Percentiles rank a stretch among this genome's conserved stretches.
Conservation (phyloP, 30 jellyfish, hydroid and myxozoan genomes). For the Hydractinia echinata region DNA sequence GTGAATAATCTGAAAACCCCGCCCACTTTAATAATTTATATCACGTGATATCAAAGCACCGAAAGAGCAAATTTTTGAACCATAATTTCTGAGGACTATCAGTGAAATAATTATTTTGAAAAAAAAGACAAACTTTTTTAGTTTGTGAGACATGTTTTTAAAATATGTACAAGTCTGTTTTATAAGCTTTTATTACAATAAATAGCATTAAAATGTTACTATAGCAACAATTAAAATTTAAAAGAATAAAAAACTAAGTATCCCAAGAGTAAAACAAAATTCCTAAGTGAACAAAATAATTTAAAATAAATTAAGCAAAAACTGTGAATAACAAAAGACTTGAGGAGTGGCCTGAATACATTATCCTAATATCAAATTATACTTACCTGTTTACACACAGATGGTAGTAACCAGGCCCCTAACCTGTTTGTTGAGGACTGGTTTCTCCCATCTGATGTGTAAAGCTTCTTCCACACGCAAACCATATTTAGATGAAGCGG, state of each 20-base stretch:
- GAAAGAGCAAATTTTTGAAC: too few species aligned
- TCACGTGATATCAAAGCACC: too few species aligned
- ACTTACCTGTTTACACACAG: constrained; percentile 16
- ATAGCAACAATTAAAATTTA: not conserved
- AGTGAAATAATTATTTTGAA: too few species aligned
- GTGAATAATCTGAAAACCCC: too few species aligned
- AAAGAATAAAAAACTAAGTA: too few species aligned
- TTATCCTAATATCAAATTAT: not conserved
- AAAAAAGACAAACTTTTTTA: too few species aligned
- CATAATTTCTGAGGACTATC: too few species aligned
- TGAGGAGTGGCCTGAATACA: not conserved
- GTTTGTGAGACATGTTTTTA: not conserved
- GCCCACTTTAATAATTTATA: too few species aligned
- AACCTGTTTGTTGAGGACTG: constrained; percentile 15
- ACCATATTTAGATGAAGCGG: constrained; percentile 6
- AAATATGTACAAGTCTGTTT: not conserved
- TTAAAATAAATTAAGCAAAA: not conserved
- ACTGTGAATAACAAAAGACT: not conserved
- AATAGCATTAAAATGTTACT: not conserved
- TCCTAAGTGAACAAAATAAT: not conserved
- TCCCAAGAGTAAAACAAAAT: not conserved
- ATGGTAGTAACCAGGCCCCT: constrained; percentile 5
- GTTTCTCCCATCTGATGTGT: constrained; percentile 17
- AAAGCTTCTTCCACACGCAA: constrained; percentile 1
- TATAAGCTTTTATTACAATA: not conserved